Evolutionary conservation across 2,113 vertebrate species (phyloP).

Genomic region (Cheilinus undulatus): DNA sequence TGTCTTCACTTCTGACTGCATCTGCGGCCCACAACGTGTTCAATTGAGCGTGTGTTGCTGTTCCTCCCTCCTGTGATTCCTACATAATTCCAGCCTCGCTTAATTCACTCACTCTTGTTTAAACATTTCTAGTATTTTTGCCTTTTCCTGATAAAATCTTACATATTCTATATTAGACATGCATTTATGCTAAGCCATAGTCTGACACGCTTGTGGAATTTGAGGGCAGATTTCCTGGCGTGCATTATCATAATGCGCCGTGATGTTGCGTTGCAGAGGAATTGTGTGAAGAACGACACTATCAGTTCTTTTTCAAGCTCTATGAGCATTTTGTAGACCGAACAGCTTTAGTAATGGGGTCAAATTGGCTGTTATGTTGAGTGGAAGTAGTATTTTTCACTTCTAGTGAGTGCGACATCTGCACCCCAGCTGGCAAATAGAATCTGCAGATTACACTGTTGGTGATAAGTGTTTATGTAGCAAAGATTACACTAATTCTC

Average conservation of each 20-base stretch:
- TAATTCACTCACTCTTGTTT: slow-evolving; percentile 46
- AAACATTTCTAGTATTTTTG: slow-evolving; percentile 8
- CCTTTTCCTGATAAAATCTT: slow-evolving; percentile 22
- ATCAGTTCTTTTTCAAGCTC: slow-evolving; percentile 12
- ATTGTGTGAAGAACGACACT: neutral
- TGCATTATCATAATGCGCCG: slow-evolving; percentile 33
- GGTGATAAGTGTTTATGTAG: neutral
- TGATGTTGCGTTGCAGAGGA: slow-evolving; percentile 35
- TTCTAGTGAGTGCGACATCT: slow-evolving; percentile 40
- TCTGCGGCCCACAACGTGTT: slow-evolving; percentile 35
- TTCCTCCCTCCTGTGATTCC: slow-evolving; percentile 34
- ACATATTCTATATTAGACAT: slow-evolving; percentile 35
- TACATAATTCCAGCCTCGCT: slow-evolving; percentile 40
- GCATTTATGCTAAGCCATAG: slow-evolving; percentile 38
- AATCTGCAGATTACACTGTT: slow-evolving; percentile 13
- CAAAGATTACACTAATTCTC: slow-evolving; percentile 28
- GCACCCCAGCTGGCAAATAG: slow-evolving; percentile 33
- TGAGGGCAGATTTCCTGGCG: slow-evolving; percentile 20
- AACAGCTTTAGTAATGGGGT: slow-evolving; percentile 26
- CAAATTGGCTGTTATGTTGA: slow-evolving; percentile 13
- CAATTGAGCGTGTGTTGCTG: slow-evolving; percentile 29
- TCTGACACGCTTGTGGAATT: slow-evolving; percentile 25
- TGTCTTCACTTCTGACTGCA: slow-evolving; percentile 21
- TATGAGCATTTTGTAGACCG: slow-evolving; percentile 11
- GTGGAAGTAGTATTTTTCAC: slow-evolving; percentile 21